Conservation (phyloP, 2,888 invertebrate genomes). For the Drosophila melanocephala region DNA sequence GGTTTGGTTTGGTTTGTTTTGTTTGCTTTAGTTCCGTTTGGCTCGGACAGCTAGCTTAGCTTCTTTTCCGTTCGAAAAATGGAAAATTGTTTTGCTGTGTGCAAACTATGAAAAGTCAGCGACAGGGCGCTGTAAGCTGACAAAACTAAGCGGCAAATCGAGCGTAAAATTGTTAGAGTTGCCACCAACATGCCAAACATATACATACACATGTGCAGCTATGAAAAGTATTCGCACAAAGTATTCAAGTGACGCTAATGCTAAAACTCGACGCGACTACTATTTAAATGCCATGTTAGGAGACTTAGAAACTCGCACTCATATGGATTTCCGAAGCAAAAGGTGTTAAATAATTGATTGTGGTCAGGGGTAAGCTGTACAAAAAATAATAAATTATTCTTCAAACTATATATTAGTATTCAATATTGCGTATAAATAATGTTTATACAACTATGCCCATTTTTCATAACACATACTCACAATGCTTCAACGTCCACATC, state of each 20-base stretch:
- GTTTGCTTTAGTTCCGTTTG: constrained; percentile 23
- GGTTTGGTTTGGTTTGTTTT: constrained; percentile 1
- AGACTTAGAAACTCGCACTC: neutral
- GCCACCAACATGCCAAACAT: constrained; percentile 23
- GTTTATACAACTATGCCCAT: constrained; percentile 11
- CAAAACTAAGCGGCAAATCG: constrained; percentile 64
- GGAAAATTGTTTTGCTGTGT: constrained; percentile 53
- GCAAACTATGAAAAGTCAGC: constrained; percentile 59
- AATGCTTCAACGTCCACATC: constrained; percentile 6
- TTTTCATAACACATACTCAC: constrained; percentile 32
- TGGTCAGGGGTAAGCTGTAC: rapidly evolving
- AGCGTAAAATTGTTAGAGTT: constrained; percentile 64
- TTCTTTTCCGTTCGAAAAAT: constrained; percentile 12
- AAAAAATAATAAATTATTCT: neutral
- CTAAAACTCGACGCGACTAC: neutral
- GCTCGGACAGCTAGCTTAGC: constrained; percentile 32
- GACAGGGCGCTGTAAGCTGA: constrained; percentile 46
- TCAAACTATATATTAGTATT: neutral
- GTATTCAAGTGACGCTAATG: constrained; percentile 11
- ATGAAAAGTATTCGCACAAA: constrained; percentile 9
- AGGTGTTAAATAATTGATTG: neutral
- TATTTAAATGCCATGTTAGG: neutral
- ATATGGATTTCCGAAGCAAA: neutral
- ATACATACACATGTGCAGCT: neutral
- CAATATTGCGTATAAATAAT: neutral